Conservation (phyloP, 2,797 vertebrate genomes). For the Mus caroli region DNA sequence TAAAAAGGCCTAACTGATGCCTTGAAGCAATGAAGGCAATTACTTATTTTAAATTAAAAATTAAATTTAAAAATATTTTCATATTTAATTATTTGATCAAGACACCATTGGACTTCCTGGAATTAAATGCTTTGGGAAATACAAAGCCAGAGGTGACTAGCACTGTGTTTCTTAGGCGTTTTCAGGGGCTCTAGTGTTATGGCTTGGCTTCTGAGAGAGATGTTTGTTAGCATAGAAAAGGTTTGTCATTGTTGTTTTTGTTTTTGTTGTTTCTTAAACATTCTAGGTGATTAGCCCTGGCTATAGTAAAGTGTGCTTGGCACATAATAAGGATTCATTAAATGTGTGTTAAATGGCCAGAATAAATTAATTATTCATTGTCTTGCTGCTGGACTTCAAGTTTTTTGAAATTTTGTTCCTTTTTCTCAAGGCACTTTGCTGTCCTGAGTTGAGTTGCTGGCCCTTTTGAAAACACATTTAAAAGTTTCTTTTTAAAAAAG, state of each 20-base stretch:
- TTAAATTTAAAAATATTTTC: slow-evolving; percentile 55
- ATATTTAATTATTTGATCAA: slow-evolving; percentile 10
- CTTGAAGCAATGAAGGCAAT: slow-evolving; percentile 35
- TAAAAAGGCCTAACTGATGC: not conserved
- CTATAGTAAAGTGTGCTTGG: slow-evolving; percentile 52
- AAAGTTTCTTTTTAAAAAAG: slow-evolving; percentile 4
- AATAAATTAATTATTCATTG: slow-evolving; percentile 52
- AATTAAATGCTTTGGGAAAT: slow-evolving; percentile 17
- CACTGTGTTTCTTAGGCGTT: slow-evolving; percentile 35
- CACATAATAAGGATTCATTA: slow-evolving; percentile 54
- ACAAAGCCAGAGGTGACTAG: slow-evolving; percentile 28
- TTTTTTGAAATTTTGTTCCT: slow-evolving; percentile 44
- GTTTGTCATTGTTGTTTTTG: not conserved
- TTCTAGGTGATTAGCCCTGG: slow-evolving; percentile 12
- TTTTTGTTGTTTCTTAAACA: not conserved
- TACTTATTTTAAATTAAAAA: slow-evolving; percentile 61
- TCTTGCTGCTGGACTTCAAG: slow-evolving; percentile 9
- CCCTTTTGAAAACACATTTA: not conserved
- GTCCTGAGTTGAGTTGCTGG: slow-evolving; percentile 31
- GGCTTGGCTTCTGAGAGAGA: not conserved
- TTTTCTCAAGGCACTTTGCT: slow-evolving; percentile 37
- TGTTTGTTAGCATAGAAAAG: not conserved
- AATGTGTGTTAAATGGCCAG: slow-evolving; percentile 50
- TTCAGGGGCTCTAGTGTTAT: not conserved
- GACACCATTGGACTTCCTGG: slow-evolving; percentile 59